Conservation (phyloP, 2,888 invertebrate genomes). For the Creontiades dilutus region DNA sequence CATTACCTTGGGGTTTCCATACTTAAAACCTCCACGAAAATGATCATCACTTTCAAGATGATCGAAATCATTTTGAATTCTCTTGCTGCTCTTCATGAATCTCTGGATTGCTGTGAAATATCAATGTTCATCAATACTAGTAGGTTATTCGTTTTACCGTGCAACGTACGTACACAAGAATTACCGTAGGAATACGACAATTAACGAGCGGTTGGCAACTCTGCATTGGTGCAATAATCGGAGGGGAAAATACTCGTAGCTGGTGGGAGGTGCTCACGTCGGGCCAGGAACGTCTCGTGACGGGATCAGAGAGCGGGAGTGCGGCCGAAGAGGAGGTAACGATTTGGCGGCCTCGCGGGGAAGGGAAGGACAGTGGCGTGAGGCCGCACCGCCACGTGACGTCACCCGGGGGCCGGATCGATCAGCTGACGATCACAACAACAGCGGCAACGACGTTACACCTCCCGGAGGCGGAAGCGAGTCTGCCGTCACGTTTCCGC, state of each 20-base stretch:
- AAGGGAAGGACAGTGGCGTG: not conserved
- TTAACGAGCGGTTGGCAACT: not conserved
- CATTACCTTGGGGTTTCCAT: no score
- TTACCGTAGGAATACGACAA: no score
- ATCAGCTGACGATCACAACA: slow-evolving; percentile 59
- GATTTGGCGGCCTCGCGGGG: slow-evolving; percentile 1
- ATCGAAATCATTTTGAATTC: no score
- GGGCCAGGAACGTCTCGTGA: not conserved
- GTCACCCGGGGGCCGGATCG: slow-evolving; percentile 45
- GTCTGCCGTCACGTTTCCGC: not conserved
- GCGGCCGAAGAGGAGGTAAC: slow-evolving; percentile 19
- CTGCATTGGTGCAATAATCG: not conserved
- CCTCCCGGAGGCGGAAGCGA: slow-evolving; percentile 23
- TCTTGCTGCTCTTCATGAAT: no score
- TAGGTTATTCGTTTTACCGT: no score
- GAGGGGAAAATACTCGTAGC: no score
- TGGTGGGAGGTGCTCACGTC: not conserved
- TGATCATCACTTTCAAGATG: no score
- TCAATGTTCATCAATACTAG: no score
- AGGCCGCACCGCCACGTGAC: not conserved
- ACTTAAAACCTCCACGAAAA: no score
- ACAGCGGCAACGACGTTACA: not conserved
- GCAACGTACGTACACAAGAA: no score
- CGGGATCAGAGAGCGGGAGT: not conserved
- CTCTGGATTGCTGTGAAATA: no score